Base-by-base conservation (phyloP, 2,113 vertebrate genomes). In the Drymodes brunneopygia region DNA sequence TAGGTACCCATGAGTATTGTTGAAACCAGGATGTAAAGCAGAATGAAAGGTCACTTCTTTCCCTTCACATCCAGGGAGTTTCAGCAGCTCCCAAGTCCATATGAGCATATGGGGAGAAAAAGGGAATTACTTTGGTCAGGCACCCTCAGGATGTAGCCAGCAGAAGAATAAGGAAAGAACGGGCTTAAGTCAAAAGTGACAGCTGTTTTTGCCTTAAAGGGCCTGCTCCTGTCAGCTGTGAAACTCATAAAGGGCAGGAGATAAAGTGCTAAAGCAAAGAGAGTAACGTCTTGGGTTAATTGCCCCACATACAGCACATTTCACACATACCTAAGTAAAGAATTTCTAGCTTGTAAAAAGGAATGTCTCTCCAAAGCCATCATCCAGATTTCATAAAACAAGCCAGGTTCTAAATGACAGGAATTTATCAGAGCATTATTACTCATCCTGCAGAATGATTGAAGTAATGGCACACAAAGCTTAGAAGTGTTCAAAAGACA, bases 401-500 rank as follows among this genome's bases (percentile, higher is more conserved):
- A 92, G 27, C 67, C 54, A 74, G 66, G 77, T 95, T 97, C 92
- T 91, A 44, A 95, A 82, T 90, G 91, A 94, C 73, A 80, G 84
- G 96, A 95, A 92, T 95, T 73, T 72, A 95, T 61, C 61, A 70
- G 89, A 50, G 66, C 64, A 28, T 70, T 87, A 84, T 96, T 96
- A 86, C 56, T 94, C 96, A 93, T 89, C 82, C 71, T 92, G 95
- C 85, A 86, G 81, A 88, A 74, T 69, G 81, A 82, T 92, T 95
- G 95, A 83, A 85, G 61, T 87, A 96, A 80, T 81, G 53, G 85
- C 93, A 88, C 81, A 92, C 84, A 90, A 84, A 88, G 81, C 93
- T 77, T 86, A 69, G 36, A 93, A 80, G 56, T 51, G 80, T 96
- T 96, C 61, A 62, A 47, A 87, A 85, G 69, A 29, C n/a, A 70